A percentile compares a stretch with the other conserved stretches of the same genome.
These are phyloP conservation scores for Sogatella furcifera DNA, from an alignment of 1,140 invertebrate genomes.

Conservation along the genomic window DNA sequence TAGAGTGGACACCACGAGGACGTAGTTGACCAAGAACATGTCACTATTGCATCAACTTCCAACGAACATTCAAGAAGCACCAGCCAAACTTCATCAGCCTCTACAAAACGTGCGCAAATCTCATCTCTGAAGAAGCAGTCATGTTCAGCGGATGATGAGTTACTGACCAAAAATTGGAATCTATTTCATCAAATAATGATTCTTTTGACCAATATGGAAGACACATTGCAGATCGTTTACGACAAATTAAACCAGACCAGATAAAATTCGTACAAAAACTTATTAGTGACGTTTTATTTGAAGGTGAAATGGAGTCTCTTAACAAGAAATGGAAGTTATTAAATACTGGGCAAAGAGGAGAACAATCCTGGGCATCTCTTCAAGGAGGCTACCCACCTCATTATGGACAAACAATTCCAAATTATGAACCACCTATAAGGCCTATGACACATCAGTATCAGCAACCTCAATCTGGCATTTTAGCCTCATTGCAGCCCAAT, in stretches of 20 bases:
- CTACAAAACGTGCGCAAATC: background rate
- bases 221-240: constrained; percentile 1
- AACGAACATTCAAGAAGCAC: background rate
- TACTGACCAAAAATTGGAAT: background rate
- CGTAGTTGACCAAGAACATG: background rate
- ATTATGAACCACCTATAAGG: too few species aligned
- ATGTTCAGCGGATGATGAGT: background rate
- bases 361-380: too few species aligned
- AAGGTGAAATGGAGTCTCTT: constrained; percentile 13
- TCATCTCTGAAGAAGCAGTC: background rate
- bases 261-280: constrained; percentile 15
- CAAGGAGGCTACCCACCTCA: too few species aligned
- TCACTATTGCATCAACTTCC: background rate
- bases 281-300: constrained; percentile 14
- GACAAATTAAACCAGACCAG: constrained; percentile 11
- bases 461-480: too few species aligned
- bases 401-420: too few species aligned
- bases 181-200: background rate
- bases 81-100: background rate
- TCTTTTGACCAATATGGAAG: constrained; percentile 12
- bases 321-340: background rate
- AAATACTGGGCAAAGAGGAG: too few species aligned
- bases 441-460: too few species aligned
- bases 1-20: too few species aligned
- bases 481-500: too few species aligned